A percentile compares a stretch with the other conserved stretches of the same genome.
phyloP scores from a whole-genome alignment of 2,113 vertebrate species.

The Pedetes capensis region DNA sequence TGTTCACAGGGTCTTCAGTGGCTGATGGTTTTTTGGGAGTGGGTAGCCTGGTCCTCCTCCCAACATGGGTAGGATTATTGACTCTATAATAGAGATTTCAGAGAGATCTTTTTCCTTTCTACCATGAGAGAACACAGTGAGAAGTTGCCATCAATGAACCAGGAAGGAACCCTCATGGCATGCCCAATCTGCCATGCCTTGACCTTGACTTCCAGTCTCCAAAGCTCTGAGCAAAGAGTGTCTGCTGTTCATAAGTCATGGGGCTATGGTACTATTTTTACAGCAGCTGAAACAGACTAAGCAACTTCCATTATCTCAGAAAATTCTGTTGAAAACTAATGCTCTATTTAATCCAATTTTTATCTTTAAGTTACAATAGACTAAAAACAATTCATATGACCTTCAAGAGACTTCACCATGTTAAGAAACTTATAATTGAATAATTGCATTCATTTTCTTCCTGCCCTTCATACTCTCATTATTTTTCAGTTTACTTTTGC shows the following conservation, averaged over 20 bases:
- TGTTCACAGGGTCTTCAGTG: no score
- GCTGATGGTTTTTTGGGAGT: no score
- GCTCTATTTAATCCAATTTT: not conserved
- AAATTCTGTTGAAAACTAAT: not conserved
- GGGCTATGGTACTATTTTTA: not conserved
- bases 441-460: not conserved
- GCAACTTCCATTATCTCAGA: not conserved
- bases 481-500: not conserved
- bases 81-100: not conserved
- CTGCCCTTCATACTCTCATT: not conserved
- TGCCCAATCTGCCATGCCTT: rapidly evolving
- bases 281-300: not conserved
- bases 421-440: not conserved
- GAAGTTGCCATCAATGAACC: not conserved
- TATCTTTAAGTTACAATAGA: no score
- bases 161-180: not conserved
- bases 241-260: not conserved
- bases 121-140: not conserved
- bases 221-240: rapidly evolving
- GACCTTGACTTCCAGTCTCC: not conserved
- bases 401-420: not conserved
- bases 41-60: no score
- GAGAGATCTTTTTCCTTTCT: not conserved
- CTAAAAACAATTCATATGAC: not conserved
- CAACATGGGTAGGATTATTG: not conserved